Evolutionary conservation across 2,113 vertebrate genomes (phyloP).

Genomic region (Prunella himalayana): DNA sequence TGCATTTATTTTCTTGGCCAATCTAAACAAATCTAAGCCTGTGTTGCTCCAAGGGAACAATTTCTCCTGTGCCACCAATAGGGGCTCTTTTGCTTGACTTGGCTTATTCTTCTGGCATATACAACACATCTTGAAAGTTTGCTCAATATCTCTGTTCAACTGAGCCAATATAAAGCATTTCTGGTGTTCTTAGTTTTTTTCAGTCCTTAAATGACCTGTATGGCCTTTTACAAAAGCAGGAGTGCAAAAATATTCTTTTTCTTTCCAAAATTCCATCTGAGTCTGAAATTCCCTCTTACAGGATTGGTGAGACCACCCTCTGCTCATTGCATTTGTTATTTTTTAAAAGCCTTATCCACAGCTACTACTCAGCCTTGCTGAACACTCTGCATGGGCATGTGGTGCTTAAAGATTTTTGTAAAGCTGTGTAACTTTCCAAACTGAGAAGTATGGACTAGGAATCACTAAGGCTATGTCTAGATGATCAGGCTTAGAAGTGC

Average conservation of each 20-base stretch:
- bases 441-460: neutral
- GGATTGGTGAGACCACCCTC: neutral
- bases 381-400: neutral
- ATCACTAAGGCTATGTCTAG: neutral
- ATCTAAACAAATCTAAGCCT: slow-evolving; percentile 3
- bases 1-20: neutral
- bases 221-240: neutral
- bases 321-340: neutral
- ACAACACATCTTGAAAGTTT: neutral
- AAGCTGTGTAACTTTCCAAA: neutral
- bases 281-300: neutral
- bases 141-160: neutral
- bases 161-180: slow-evolving; percentile 47
- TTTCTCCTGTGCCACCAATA: neutral
- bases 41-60: neutral
- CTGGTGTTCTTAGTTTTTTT: neutral
- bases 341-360: neutral
- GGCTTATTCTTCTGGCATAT: slow-evolving; percentile 24
- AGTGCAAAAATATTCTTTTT: neutral
- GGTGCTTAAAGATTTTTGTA: neutral
- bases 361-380: neutral
- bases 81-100: slow-evolving; percentile 8
- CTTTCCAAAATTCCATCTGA: neutral
- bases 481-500: neutral
- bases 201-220: slow-evolving; percentile 9